These are phyloP conservation scores for Turritopsis dohrnii DNA, from an alignment of 30 jellyfish, hydroid and myxozoan genomes.

Conservation along the genomic window DNA sequence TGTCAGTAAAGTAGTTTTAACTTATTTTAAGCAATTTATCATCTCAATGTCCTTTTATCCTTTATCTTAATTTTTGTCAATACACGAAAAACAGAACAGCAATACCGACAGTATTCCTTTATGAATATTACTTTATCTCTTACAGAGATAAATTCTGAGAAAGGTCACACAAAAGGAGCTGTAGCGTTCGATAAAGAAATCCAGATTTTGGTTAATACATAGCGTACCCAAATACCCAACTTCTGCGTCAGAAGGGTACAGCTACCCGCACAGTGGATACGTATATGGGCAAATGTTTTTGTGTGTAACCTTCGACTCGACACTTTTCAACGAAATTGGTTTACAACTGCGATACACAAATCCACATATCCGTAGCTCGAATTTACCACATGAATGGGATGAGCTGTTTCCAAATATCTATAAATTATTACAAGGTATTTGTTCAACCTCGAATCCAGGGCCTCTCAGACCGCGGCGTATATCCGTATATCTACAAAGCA, in stretches of 20 bases:
- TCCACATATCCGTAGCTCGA: conserved; percentile 66
- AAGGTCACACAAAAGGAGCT: conserved; percentile 88
- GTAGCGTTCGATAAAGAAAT: conserved; percentile 53
- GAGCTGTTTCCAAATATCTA: conserved; percentile 65
- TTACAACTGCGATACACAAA: conserved; percentile 67
- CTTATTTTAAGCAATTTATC: no score
- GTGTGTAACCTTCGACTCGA: conserved; percentile 70
- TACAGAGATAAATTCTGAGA: background rate
- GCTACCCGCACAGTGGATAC: conserved; percentile 79
- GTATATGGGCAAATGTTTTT: conserved; percentile 82
- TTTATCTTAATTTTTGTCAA: no score
- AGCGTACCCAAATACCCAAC: conserved; percentile 74
- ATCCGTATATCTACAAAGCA: no score
- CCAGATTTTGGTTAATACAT: conserved; percentile 87
- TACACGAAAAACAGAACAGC: no score
- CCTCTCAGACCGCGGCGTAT: background rate
- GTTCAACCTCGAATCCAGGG: background rate
- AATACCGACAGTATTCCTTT: no score
- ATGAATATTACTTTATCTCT: no score
- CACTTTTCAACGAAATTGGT: conserved; percentile 66
- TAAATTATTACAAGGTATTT: conserved; percentile 48
- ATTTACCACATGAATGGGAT: conserved; percentile 53
- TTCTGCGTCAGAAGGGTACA: conserved; percentile 54
- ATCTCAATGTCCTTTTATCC: no score
- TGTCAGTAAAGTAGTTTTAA: no score